These are phyloP conservation scores for Pelagia noctiluca DNA, from an alignment of 30 jellyfish, hydroid and myxozoan genomes.

Conservation along the genomic window DNA sequence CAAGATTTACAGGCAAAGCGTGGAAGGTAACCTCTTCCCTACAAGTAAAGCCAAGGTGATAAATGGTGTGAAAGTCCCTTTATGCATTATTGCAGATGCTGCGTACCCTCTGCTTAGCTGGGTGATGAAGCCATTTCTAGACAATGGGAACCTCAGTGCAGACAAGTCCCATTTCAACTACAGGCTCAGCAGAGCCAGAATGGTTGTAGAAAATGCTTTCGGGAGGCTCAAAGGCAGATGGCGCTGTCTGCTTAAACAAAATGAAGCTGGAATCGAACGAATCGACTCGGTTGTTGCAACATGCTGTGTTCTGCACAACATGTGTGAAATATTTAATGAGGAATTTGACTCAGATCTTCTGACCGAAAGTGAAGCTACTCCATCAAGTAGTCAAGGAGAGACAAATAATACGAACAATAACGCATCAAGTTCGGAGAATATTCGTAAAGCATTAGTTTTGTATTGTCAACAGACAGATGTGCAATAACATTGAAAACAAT, in stretches of 20 bases:
- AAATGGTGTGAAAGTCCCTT: constrained; percentile 56
- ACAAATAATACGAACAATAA: neutral
- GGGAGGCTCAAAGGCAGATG: constrained; percentile 60
- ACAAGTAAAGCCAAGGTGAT: neutral
- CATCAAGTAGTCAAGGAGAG: neutral
- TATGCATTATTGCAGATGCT: constrained; percentile 43
- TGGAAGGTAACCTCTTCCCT: constrained; percentile 28
- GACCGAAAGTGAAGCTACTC: neutral
- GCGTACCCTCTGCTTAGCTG: constrained; percentile 37
- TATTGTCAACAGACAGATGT: constrained; percentile 15
- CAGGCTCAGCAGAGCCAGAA: constrained; percentile 55
- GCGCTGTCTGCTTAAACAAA: constrained; percentile 54
- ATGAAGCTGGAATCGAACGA: constrained; percentile 7
- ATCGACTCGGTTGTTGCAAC: constrained; percentile 34
- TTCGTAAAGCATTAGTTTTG: constrained; percentile 22
- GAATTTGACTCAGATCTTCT: constrained; percentile 17
- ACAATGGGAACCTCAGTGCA: constrained; percentile 21
- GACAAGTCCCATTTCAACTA: constrained; percentile 7
- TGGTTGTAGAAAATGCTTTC: no score
- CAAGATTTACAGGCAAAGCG: constrained; percentile 13
- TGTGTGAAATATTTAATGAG: constrained; percentile 41
- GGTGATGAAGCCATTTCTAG: constrained; percentile 48
- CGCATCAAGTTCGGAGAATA: neutral
- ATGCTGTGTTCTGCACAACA: constrained; percentile 52
- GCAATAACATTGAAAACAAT: neutral